Conservation (phyloP, 2,113 vertebrate genomes). For the Poicephalus meyeri region DNA sequence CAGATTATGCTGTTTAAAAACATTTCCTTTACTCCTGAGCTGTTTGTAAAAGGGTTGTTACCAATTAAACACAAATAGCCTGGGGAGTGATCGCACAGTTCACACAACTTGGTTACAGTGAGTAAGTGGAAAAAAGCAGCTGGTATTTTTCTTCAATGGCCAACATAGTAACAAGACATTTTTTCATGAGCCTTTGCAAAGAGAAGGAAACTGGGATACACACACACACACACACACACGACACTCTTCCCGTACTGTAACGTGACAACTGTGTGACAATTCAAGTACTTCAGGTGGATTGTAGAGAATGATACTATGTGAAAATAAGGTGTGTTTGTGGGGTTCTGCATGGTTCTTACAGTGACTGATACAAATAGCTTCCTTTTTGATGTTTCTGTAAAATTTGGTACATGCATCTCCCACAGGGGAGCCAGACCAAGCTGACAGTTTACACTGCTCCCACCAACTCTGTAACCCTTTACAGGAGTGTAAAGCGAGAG, state of each 20-base stretch:
- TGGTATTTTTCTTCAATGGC: not conserved
- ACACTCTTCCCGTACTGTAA: not conserved
- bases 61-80: not conserved
- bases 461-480: not conserved
- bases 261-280: not conserved
- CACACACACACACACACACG: too few species aligned
- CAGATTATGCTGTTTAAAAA: not conserved
- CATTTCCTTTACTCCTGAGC: not conserved
- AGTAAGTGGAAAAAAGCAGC: not conserved
- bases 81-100: not conserved
- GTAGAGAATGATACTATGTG: fast-evolving
- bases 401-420: not conserved
- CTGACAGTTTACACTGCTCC: not conserved
- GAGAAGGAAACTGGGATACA: not conserved
- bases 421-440: not conserved
- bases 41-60: not conserved
- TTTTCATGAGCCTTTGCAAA: not conserved
- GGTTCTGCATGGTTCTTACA: fast-evolving
- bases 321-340: not conserved
- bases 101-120: not conserved
- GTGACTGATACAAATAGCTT: not conserved
- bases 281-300: not conserved
- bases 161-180: not conserved
- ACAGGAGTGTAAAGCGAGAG: not conserved
- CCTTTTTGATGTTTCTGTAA: not conserved